Conservation (phyloP, 2,888 invertebrate species). For the Erynnis tages region DNA sequence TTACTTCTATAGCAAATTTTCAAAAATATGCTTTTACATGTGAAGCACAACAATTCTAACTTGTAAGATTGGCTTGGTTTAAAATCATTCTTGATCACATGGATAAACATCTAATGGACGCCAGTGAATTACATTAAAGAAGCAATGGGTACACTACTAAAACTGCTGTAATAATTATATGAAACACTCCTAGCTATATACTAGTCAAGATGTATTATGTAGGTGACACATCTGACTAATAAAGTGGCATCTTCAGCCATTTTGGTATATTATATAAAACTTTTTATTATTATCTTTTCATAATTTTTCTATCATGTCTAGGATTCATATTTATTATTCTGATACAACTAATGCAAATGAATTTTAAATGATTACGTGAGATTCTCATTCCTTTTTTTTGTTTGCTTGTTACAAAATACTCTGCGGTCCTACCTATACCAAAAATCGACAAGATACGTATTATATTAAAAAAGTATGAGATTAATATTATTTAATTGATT, state of each 20-base stretch:
- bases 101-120: slow-evolving; percentile 50
- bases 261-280: too few species aligned
- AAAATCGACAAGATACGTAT: too few species aligned
- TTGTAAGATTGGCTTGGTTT: slow-evolving; percentile 4
- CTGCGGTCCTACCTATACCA: too few species aligned
- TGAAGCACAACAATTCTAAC: slow-evolving; percentile 5
- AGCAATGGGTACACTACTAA: slow-evolving; percentile 14
- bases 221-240: neutral
- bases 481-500: neutral
- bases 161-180: neutral
- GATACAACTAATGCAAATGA: neutral
- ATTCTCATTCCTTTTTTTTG: slow-evolving; percentile 24
- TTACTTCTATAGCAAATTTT: slow-evolving; percentile 22
- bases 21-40: slow-evolving; percentile 9
- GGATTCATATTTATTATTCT: neutral
- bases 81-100: slow-evolving; percentile 8
- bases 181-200: neutral
- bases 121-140: slow-evolving; percentile 41
- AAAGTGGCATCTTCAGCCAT: too few species aligned
- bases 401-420: too few species aligned
- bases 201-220: neutral
- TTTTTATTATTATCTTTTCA: neutral
- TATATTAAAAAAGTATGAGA: neutral
- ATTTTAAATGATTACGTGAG: slow-evolving; percentile 10
- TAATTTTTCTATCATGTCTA: neutral